Conservation (phyloP, 2,888 invertebrate species). For the Seladonia tumulorum region DNA sequence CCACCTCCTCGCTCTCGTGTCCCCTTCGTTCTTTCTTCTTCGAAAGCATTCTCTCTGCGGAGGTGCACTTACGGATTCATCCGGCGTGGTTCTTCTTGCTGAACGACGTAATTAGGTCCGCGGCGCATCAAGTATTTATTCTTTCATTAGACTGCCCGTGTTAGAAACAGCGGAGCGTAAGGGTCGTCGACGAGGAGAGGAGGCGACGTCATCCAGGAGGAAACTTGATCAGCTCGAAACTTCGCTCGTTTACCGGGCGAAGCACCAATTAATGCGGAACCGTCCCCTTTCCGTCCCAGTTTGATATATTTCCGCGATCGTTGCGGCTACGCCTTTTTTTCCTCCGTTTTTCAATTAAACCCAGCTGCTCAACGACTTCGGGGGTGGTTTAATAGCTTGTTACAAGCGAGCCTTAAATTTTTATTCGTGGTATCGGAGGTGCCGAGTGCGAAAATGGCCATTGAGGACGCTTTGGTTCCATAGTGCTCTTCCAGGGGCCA, state of each 20-base stretch:
- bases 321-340: conserved; percentile 8
- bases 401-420: conserved; percentile 18
- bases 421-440: neutral
- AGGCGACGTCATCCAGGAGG: conserved; percentile 65
- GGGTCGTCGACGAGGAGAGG: conserved; percentile 51
- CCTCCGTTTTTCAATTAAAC: conserved; percentile 50
- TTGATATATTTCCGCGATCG: conserved; percentile 44
- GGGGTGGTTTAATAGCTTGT: conserved; percentile 17
- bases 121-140: conserved; percentile 79
- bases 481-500: neutral
- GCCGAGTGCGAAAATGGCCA: neutral
- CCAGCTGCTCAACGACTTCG: conserved; percentile 24
- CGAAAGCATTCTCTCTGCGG: neutral
- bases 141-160: conserved; percentile 76
- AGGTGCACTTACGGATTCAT: conserved; percentile 58
- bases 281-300: conserved; percentile 20
- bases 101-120: conserved; percentile 75
- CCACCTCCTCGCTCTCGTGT: conserved; percentile 18
- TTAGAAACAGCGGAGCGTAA: conserved; percentile 28
- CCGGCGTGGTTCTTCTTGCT: conserved; percentile 35
- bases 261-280: conserved; percentile 62
- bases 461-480: neutral
- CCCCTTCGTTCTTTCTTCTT: conserved; percentile 21
- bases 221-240: conserved; percentile 67
- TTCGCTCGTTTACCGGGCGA: conserved; percentile 53